Evolutionary conservation across 2,113 vertebrate species (phyloP).

Genomic region (Dendrocopos noguchii): DNA sequence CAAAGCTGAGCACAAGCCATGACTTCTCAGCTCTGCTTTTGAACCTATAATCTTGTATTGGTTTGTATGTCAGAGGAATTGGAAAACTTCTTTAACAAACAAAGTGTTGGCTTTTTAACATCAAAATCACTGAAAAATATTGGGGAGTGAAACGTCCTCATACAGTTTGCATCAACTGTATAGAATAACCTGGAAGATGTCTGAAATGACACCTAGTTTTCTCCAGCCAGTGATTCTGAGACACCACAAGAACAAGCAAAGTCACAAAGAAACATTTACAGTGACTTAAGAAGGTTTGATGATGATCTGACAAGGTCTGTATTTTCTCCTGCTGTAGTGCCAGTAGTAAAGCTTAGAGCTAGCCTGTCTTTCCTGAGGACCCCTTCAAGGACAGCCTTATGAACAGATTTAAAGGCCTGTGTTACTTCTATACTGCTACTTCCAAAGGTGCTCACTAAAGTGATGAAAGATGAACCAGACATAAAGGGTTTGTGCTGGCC

Average conservation of each 20-base stretch:
- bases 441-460: background rate
- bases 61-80: background rate
- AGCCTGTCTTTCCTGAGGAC: background rate
- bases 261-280: background rate
- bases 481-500: background rate
- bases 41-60: background rate
- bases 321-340: background rate
- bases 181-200: too few species aligned
- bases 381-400: background rate
- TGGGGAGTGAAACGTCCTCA: background rate
- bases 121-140: background rate
- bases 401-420: background rate
- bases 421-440: background rate
- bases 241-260: too few species aligned
- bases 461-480: background rate
- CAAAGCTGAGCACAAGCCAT: background rate
- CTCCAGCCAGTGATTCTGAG: too few species aligned
- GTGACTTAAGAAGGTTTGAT: background rate
- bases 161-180: too few species aligned
- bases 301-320: background rate
- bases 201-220: too few species aligned
- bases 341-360: background rate
- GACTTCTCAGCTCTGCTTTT: background rate
- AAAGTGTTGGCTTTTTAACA: background rate
- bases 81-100: background rate